Base-by-base conservation (phyloP, 1,140 invertebrate species). In the Oryzaephilus surinamensis region DNA sequence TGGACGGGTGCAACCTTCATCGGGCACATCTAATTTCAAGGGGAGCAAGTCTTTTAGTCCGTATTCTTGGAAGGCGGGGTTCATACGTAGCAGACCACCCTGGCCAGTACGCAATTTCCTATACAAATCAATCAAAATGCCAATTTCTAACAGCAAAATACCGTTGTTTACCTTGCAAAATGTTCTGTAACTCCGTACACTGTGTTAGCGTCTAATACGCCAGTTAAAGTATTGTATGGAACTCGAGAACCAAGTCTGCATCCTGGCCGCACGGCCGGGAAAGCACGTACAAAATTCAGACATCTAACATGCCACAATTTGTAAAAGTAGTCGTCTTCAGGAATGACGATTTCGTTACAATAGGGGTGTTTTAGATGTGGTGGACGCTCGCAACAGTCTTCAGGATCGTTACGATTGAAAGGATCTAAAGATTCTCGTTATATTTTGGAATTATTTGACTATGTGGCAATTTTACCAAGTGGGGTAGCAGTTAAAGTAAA, bases 271-370 rank as follows among this genome's bases (percentile, higher is more conserved):
- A 79, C 76, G 0, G 77, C 84, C 5, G 86, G 85, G 61, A 89
- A 90, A 14, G 80, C 85, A 45, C 88, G 68, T 1, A 91, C 84
- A 49, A 92, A 93, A 61, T 92, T 83, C 56, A 89, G 79, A 54
- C 88, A 93, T 50, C 77, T 79, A 10, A 90, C 77, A 32, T 78
- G 73, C 61, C 84, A 92, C 15, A 87, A 69, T 8, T 78, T 73
- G 68, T 88, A 95, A 71, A 93, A 94, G 54, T 89, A 87, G 63
- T 96, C 92, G 55, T 92, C 83, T 33, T 82, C 78, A 0, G 91
- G 90, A 15, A 96, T 81, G 19, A 69, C 59, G 44, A 96, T 93
- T 61, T 92, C 87, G 56, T 92, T 82, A 60, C 92, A 96, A 54
- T 90, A 90, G 0, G 86, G 88, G 65, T 93, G 87, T 52, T 85